A percentile compares a stretch with the other conserved stretches of the same genome.
Conservation (phyloP, 2,797 vertebrate genomes). For the Darevskia nairensis region DNA sequence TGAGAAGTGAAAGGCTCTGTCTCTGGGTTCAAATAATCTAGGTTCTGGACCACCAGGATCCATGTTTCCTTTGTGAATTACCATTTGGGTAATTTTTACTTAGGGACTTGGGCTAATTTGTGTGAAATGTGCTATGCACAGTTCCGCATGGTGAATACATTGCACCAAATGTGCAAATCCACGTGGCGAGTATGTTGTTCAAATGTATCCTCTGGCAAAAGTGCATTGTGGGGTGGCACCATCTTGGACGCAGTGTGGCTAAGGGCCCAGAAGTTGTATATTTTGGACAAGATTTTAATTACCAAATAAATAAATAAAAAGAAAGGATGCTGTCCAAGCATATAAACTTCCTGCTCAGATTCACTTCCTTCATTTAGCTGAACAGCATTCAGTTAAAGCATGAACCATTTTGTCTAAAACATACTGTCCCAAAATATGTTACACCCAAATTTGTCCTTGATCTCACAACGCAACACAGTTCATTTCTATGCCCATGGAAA, state of each 20-base stretch:
- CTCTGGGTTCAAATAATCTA: too few relatives aligned
- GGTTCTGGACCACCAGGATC: neutral
- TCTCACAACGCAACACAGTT: neutral
- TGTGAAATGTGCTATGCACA: neutral
- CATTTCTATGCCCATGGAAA: conserved; percentile 3
- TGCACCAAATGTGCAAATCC: conserved; percentile 10
- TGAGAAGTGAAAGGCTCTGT: neutral
- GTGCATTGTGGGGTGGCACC: neutral
- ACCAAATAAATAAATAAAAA: too few relatives aligned
- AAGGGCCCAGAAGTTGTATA: neutral
- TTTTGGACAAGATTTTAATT: neutral
- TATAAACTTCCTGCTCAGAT: too few relatives aligned
- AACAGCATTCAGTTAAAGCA: too few relatives aligned
- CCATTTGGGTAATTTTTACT: neutral
- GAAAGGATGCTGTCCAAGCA: too few relatives aligned
- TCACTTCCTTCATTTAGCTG: too few relatives aligned
- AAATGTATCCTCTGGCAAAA: neutral
- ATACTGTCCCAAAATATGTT: too few relatives aligned
- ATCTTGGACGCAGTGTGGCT: neutral
- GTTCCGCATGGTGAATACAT: conserved; percentile 2
- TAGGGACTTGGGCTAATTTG: neutral
- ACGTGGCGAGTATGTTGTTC: neutral
- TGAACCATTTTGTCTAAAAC: too few relatives aligned
- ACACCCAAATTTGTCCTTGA: neutral
- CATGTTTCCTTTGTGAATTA: neutral